Conservation (phyloP, 2,797 vertebrate genomes). For the Protonibea diacanthus region DNA sequence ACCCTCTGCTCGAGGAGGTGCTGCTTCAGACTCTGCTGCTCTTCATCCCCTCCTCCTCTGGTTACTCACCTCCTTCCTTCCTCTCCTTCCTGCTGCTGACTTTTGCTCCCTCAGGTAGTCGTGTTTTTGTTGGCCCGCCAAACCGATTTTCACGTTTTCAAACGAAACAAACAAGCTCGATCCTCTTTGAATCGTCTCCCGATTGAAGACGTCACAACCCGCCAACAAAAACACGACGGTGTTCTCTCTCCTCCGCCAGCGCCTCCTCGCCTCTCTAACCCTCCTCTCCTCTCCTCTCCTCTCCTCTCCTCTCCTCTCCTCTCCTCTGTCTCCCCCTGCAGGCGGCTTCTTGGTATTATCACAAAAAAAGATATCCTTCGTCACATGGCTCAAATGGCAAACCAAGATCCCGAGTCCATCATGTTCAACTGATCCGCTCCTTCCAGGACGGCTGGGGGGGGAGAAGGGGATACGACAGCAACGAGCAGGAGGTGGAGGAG, state of each 20-base stretch:
- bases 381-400: slow-evolving; percentile 99
- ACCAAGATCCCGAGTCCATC: slow-evolving; percentile 98
- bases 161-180: neutral
- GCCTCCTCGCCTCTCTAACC: slow-evolving; percentile 42
- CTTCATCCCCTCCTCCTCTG: neutral
- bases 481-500: slow-evolving; percentile 89
- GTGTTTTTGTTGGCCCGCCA: slow-evolving; percentile 74
- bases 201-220: neutral
- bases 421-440: slow-evolving; percentile 97
- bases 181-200: neutral
- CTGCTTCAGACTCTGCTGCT: slow-evolving; percentile 45
- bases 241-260: slow-evolving; percentile 23
- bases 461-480: slow-evolving; percentile 75
- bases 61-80: slow-evolving; percentile 27
- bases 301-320: neutral
- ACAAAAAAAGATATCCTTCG: slow-evolving; percentile 99
- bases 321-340: slow-evolving; percentile 80
- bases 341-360: slow-evolving; percentile 99
- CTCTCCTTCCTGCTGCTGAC: slow-evolving; percentile 42
- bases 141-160: neutral
- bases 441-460: slow-evolving; percentile 68
- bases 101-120: slow-evolving; percentile 51
- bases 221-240: slow-evolving; percentile 71
- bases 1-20: slow-evolving; percentile 12
- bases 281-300: neutral